phyloP scores from a whole-genome alignment of 2,888 invertebrate species.

The Ornithoptera priamus region DNA sequence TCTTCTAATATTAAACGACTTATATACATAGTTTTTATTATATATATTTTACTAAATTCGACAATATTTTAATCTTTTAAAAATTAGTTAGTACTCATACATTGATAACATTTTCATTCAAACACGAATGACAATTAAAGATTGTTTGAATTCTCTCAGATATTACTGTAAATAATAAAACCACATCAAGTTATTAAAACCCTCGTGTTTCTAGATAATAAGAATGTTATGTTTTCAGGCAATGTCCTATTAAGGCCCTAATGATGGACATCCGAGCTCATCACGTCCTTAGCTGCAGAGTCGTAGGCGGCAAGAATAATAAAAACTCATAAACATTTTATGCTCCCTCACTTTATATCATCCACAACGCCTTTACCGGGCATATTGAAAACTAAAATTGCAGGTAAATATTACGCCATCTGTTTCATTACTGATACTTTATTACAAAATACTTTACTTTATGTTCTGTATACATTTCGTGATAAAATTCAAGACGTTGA shows the following conservation, averaged over 20 bases:
- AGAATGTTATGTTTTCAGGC: constrained; percentile 15
- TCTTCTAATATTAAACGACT: too few species aligned
- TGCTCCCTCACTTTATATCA: constrained; percentile 42
- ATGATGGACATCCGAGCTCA: constrained; percentile 21
- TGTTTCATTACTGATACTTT: background rate
- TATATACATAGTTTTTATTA: too few species aligned
- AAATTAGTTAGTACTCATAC: background rate
- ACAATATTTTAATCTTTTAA: too few species aligned
- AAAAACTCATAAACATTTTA: constrained; percentile 46
- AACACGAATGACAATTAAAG: background rate
- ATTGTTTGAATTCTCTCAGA: background rate
- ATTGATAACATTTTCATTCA: background rate
- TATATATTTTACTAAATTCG: too few species aligned
- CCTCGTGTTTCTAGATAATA: constrained; percentile 9
- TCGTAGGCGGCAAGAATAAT: constrained; percentile 30
- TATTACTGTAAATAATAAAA: background rate
- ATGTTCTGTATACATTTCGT: background rate
- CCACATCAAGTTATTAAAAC: constrained; percentile 12
- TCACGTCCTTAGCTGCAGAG: constrained; percentile 22
- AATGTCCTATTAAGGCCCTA: constrained; percentile 29
- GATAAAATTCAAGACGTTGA: too few species aligned
- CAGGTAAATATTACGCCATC: constrained; percentile 9
- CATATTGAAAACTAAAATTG: constrained; percentile 38
- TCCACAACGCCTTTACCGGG: constrained; percentile 32
- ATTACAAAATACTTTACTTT: background rate